phyloP scores from a whole-genome alignment of 2,888 invertebrate genomes.

The Xestia c-nigrum region DNA sequence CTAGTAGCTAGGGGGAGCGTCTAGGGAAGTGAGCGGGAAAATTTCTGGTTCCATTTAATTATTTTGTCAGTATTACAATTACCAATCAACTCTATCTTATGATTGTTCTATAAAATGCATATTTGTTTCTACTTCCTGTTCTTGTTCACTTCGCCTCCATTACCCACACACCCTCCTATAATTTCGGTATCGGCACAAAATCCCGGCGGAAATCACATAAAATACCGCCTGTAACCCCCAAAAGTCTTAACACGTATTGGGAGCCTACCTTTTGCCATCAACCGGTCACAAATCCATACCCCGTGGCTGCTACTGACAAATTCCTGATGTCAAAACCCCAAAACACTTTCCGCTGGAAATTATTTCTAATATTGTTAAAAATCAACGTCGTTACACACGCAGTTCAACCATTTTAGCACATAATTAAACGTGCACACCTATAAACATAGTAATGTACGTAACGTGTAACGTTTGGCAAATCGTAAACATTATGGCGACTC shows the following conservation, averaged over 20 bases:
- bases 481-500: slow-evolving; percentile 37
- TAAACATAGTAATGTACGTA: slow-evolving; percentile 51
- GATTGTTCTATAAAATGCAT: background rate
- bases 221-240: background rate
- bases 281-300: too few relatives aligned
- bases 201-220: background rate
- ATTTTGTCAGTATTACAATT: background rate
- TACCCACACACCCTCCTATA: background rate
- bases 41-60: too few relatives aligned
- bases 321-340: background rate
- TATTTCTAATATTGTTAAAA: background rate
- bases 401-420: slow-evolving; percentile 24
- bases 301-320: background rate
- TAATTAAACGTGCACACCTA: slow-evolving; percentile 21
- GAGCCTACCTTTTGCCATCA: too few relatives aligned
- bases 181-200: background rate
- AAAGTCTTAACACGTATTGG: too few relatives aligned
- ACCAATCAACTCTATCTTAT: background rate
- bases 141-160: background rate
- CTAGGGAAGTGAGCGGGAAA: background rate
- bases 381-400: background rate
- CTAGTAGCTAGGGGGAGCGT: background rate
- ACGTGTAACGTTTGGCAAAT: slow-evolving; percentile 25
- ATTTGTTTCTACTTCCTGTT: background rate
- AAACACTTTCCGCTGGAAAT: background rate